Evolutionary conservation across 2,888 invertebrate species (phyloP), one percentile per base, ranked within the genome.

Genomic region (Heteropelma amictum): DNA sequence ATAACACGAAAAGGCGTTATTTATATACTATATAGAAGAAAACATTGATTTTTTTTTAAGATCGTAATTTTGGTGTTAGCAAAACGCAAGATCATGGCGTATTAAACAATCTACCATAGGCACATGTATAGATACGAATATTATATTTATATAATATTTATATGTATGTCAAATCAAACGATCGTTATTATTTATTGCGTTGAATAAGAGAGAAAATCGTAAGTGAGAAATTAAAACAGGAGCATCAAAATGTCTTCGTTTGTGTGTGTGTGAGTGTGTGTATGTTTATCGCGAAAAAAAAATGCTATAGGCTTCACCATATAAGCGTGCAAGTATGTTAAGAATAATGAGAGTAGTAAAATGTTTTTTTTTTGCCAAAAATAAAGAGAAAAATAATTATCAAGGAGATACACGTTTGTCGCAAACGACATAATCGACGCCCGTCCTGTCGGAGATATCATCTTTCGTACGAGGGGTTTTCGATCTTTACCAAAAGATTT

Each of bases 21-120:
- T n/a, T 58, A 77, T 63, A 54, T 40, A 45, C 40, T 35, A 33
- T 58, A 30, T 58, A 12, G 19, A 40, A 49, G 53, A 28, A 47
- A 67, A 60, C 40, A 72, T 68, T 12, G 4, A 61, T 28, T 51
- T 58, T n/a, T n/a, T n/a, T 19, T n/a, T 58, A 49, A 49, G 30
- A 72, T 61, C 35, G 70, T 80, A 70, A 78, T 79, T 79, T 70
- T 81, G 69, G 77, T 85, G 85, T 87, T 87, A 87, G 86, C 86
- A 81, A 82, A 84, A 85, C 83, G 86, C 87, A 85, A 86, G 82
- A 76, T 85, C 73, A 83, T 87, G 86, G 87, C 86, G 82, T 65
- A 54, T 85, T 83, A 75, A 85, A 86, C 84, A 87, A 86, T 83
- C 85, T 87, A 87, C 85, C 80, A n/a, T n/a, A n/a, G n/a, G n/a